Base-by-base conservation (phyloP, 2,888 invertebrate genomes). In the Suillia variegata region DNA sequence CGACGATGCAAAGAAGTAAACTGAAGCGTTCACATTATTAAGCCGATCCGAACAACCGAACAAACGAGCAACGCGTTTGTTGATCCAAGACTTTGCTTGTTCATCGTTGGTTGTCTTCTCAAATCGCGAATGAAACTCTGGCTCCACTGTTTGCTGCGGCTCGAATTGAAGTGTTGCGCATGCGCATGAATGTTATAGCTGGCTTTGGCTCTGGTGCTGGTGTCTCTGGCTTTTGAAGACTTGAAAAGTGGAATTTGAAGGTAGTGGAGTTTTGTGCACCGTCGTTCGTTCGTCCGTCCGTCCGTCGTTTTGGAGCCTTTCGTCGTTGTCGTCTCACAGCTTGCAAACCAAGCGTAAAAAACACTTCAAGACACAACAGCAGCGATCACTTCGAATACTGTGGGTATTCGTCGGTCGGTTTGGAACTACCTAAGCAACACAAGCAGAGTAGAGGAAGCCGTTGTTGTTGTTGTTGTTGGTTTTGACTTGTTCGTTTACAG, bases 201-300 rank as follows among this genome's bases (percentile, higher is more conserved):
- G 17, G 20, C 5, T n/a, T n/a, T 48, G 48, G 4, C 4, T 8
- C 15, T n/a, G 38, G 10, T 52, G 18, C 26, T 26, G 38, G 17
- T 12, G 26, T 26, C 20, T 38, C 45, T 22, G 15, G 18, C 17
- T 42, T n/a, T 18, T 3, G 5, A 45, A 17, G 20, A 45, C 33
- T 59, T 59, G 21, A 54, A 54, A 55, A 56, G 47, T 56, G 60
- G 56, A 53, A 56, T 53, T 60, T 31, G 56, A 60, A 56, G 56
- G 56, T 53, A 60, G 53, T 42, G 38, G 6, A 38, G 38, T 12
- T 31, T 6, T 31, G 12, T 12, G 12, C 38, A 5, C 6, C 38
- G 4, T n/a, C 38, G n/a, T 38, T n/a, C n/a, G 38, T 31, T 31
- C n/a, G n/a, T n/a, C n/a, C n/a, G 26, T 10, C 26, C 10, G 26